These are phyloP conservation scores for Nanorana parkeri DNA, from an alignment of 2,113 vertebrate genomes.

Conservation along the genomic window DNA sequence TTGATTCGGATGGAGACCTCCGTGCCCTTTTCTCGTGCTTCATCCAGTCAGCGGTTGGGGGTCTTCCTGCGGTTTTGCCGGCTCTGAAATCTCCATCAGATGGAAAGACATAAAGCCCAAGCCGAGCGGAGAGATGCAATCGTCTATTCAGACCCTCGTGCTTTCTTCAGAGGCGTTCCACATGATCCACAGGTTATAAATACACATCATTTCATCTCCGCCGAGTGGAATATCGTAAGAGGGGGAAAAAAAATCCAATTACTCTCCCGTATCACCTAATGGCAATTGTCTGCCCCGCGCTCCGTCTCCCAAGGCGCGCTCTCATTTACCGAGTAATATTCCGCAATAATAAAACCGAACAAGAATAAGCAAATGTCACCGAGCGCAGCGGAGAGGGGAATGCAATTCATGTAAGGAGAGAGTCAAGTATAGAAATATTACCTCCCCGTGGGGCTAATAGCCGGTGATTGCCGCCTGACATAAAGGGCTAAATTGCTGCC, in stretches of 20 bases:
- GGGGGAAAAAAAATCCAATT: conserved; percentile 28
- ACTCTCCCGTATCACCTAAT: not conserved
- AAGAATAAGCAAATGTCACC: conserved; percentile 10
- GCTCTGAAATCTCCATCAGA: not conserved
- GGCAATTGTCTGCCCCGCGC: not conserved
- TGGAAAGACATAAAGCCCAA: not conserved
- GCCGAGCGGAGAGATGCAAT: not conserved
- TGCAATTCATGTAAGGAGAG: not conserved
- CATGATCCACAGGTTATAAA: not conserved
- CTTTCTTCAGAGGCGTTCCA: not conserved
- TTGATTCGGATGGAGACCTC: too few relatives aligned
- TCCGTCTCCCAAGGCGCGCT: not conserved
- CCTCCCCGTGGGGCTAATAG: not conserved
- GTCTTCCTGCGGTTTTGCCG: too few relatives aligned
- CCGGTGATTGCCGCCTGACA: too few relatives aligned
- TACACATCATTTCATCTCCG: not conserved
- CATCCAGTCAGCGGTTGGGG: too few relatives aligned
- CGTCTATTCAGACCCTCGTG: not conserved
- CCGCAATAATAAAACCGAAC: conserved; percentile 7
- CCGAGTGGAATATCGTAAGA: not conserved
- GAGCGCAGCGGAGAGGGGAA: too few relatives aligned
- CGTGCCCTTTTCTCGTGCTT: too few relatives aligned
- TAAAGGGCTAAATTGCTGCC: too few relatives aligned
- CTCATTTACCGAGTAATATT: not conserved
- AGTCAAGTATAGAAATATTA: not conserved